These are phyloP conservation scores for Semotilus atromaculatus DNA, from an alignment of 2,797 vertebrate genomes.

Conservation along the genomic window DNA sequence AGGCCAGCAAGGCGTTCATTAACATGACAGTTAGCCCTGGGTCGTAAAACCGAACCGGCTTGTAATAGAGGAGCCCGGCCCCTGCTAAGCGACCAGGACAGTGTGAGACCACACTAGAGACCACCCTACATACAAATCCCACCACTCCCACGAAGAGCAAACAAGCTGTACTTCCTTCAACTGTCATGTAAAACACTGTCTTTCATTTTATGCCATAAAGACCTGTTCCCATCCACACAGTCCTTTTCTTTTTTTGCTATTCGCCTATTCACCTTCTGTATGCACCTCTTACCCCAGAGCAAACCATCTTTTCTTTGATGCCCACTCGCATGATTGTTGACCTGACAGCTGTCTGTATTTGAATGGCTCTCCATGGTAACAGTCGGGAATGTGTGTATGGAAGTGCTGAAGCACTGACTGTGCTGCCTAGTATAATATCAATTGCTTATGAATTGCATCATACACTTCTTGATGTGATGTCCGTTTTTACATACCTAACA, in stretches of 20 bases:
- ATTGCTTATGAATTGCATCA: constrained; percentile 44
- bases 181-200: constrained; percentile 70
- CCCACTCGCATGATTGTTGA: constrained; percentile 44
- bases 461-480: neutral
- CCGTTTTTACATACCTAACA: neutral
- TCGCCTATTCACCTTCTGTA: constrained; percentile 42
- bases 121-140: constrained; percentile 56
- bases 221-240: constrained; percentile 51
- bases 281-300: constrained; percentile 38
- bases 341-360: constrained; percentile 52
- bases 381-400: neutral
- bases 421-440: constrained; percentile 6
- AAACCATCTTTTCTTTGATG: constrained; percentile 49
- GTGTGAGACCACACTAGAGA: constrained; percentile 6
- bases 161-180: constrained; percentile 65
- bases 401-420: constrained; percentile 12
- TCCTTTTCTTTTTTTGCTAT: constrained; percentile 24
- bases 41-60: constrained; percentile 43
- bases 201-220: constrained; percentile 63
- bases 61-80: constrained; percentile 53
- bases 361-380: constrained; percentile 40
- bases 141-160: constrained; percentile 61
- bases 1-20: constrained; percentile 56
- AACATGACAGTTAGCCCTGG: constrained; percentile 58
- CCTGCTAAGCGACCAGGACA: constrained; percentile 58